Evolutionary conservation across 2,888 invertebrate genomes (phyloP).

Genomic region (Isotomurus palustris): DNA sequence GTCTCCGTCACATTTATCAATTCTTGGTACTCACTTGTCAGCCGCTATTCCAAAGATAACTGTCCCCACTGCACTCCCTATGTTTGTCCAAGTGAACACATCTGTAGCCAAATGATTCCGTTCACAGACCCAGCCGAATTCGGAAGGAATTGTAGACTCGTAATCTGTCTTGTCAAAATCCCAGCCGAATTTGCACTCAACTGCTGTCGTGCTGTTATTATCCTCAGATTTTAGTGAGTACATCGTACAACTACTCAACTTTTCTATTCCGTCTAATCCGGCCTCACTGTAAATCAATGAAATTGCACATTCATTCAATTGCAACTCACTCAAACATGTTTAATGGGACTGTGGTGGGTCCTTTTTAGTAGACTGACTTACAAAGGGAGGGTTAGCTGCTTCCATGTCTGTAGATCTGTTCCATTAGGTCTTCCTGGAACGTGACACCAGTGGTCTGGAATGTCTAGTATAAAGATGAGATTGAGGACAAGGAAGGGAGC

Average conservation of each 20-base stretch:
- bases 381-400: constrained; percentile 55
- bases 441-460: constrained; percentile 59
- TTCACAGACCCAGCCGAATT: constrained; percentile 42
- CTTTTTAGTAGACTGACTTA: no score
- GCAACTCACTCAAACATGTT: no score
- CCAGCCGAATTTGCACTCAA: constrained; percentile 37
- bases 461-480: constrained; percentile 55
- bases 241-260: constrained; percentile 34
- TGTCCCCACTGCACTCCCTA: constrained; percentile 57
- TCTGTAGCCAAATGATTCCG: constrained; percentile 50
- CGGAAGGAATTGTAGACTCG: constrained; percentile 38
- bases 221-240: constrained; percentile 20
- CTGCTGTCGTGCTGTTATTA: constrained; percentile 21
- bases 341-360: no score
- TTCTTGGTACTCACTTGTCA: constrained; percentile 52
- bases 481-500: constrained; percentile 56
- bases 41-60: constrained; percentile 58
- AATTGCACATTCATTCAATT: no score
- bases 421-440: constrained; percentile 53
- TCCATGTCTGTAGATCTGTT: constrained; percentile 56
- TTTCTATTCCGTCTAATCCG: constrained; percentile 26
- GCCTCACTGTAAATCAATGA: constrained; percentile 27
- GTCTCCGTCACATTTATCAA: background rate
- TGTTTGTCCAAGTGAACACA: constrained; percentile 55
- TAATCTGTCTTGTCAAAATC: constrained; percentile 39